These are phyloP conservation scores for Timema cristinae DNA, from an alignment of 2,888 invertebrate species.

Conservation along the genomic window DNA sequence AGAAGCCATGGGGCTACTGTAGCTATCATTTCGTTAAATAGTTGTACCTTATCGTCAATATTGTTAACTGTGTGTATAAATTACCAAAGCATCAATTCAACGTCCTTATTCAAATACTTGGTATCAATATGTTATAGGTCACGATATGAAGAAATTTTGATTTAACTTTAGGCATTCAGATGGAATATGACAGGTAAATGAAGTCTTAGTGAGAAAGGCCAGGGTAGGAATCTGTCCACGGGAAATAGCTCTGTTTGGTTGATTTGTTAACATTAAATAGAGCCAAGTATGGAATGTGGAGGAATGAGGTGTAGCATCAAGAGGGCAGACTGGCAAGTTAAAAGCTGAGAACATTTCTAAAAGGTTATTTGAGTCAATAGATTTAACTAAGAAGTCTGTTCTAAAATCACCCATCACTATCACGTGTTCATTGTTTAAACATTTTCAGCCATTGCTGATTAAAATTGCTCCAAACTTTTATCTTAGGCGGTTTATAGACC, in stretches of 20 bases:
- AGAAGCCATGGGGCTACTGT: too few species aligned
- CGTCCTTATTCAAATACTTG: neutral
- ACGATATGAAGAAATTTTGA: slow-evolving; percentile 6
- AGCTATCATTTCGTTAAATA: neutral
- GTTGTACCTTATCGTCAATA: neutral
- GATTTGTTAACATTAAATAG: too few species aligned
- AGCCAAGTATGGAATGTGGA: too few species aligned
- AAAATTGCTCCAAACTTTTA: slow-evolving; percentile 2
- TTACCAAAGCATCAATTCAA: neutral
- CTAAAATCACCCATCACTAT: slow-evolving; percentile 19
- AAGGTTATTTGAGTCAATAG: neutral
- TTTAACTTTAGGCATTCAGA: neutral
- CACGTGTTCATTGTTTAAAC: neutral
- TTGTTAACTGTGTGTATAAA: neutral
- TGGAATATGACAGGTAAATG: neutral
- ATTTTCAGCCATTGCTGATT: neutral
- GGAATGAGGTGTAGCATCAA: too few species aligned
- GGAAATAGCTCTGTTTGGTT: neutral
- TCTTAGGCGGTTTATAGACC: slow-evolving; percentile 17
- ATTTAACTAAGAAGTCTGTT: slow-evolving; percentile 7
- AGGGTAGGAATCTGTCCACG: slow-evolving; percentile 7
- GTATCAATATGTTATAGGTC: neutral
- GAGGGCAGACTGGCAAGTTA: neutral
- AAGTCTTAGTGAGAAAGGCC: neutral
- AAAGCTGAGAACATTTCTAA: neutral